A percentile compares a stretch with the other conserved stretches of the same genome.
Conservation (phyloP, 2,888 invertebrate genomes). For the Lissonota sp. region DNA sequence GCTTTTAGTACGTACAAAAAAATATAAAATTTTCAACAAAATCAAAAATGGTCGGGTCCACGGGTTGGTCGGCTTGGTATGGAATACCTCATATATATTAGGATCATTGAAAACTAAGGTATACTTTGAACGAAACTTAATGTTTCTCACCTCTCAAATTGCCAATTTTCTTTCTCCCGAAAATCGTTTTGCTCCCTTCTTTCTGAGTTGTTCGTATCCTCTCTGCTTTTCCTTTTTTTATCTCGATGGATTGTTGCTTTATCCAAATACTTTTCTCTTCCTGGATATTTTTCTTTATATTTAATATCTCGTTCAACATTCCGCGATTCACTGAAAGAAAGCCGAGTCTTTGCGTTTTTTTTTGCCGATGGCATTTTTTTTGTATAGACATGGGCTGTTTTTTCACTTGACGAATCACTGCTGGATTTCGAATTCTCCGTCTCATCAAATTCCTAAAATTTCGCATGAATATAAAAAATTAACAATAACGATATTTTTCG, state of each 20-base stretch:
- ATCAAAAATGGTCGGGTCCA: too few relatives aligned
- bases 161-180: slow-evolving; percentile 43
- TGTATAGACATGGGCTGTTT: not conserved
- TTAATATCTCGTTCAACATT: not conserved
- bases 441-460: slow-evolving; percentile 13
- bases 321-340: not conserved
- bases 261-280: slow-evolving; percentile 4
- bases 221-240: not conserved
- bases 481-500: not conserved
- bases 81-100: too few relatives aligned
- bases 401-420: not conserved
- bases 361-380: slow-evolving; percentile 4
- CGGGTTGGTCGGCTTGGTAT: too few relatives aligned
- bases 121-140: not conserved
- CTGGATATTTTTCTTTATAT: slow-evolving; percentile 13
- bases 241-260: slow-evolving; percentile 1
- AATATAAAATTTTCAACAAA: too few relatives aligned
- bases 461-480: not conserved
- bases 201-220: not conserved
- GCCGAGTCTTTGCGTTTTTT: not conserved
- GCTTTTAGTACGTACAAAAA: too few relatives aligned
- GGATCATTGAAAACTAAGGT: too few relatives aligned
- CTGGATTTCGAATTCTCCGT: not conserved
- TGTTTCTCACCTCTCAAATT: slow-evolving; percentile 54
- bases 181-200: slow-evolving; percentile 10